phyloP scores from a whole-genome alignment of 2,113 vertebrate species.

The Daboia siamensis region DNA sequence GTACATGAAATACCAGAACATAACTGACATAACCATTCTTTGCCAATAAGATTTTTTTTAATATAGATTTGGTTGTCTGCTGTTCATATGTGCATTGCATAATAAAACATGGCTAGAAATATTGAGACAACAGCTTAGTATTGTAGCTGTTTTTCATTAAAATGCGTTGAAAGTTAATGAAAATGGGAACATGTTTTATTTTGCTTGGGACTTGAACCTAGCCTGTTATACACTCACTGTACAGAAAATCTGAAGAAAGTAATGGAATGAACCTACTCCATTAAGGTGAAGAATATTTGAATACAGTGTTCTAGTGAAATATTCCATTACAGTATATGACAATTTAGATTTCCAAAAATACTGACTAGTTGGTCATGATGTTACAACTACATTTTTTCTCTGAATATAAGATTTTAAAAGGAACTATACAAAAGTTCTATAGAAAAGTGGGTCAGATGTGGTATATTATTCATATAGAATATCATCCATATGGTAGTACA shows the following conservation, averaged over 20 bases:
- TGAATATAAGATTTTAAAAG: background rate
- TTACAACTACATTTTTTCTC: background rate
- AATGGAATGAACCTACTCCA: background rate
- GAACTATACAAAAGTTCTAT: background rate
- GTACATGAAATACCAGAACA: background rate
- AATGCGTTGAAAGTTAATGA: background rate
- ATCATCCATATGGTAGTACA: background rate
- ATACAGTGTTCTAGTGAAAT: background rate
- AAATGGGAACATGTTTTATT: background rate
- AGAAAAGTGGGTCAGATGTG: background rate
- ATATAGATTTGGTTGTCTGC: background rate
- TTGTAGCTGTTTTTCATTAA: background rate
- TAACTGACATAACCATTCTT: background rate
- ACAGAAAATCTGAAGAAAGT: background rate
- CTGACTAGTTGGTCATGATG: background rate
- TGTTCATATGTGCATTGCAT: background rate
- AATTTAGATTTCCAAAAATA: background rate
- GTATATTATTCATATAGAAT: background rate
- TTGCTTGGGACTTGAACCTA: background rate
- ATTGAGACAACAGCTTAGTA: background rate
- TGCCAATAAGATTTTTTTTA: constrained; percentile 1
- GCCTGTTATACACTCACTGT: background rate
- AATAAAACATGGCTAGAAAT: background rate
- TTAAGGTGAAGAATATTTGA: background rate
- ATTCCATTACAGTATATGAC: background rate